Evolutionary conservation across 2,113 vertebrate species (phyloP), one percentile per base, ranked within the genome.

Genomic region (Rhinolophus sinicus): DNA sequence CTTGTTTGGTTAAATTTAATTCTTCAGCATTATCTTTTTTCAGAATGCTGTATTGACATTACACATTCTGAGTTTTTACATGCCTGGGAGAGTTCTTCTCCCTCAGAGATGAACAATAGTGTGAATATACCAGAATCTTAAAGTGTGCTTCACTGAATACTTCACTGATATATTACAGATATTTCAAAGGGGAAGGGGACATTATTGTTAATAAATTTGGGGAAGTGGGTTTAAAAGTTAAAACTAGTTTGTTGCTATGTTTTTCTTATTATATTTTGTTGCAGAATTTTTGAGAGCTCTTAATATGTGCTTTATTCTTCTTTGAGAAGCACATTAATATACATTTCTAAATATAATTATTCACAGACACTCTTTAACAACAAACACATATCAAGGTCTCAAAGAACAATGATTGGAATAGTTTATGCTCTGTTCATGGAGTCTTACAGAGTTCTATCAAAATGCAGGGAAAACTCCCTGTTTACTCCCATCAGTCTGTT

Each of bases 21-120:
- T 92, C 35, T 92, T 78, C 38, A 80, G 21, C 70, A 90, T 35
- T 77, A 44, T 64, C 30, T 62, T 18, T 95, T 90, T 92, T 67
- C 38, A 93, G 52, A 89, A 93, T 28, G 28, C 9, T 30, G 18
- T 44, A 58, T 33, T 94, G 16, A 2, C 24, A 5, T 86, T 77
- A 65, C 52, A 60, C 12, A 9, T 93, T 93, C 52, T n/a, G 62
- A 94, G 35, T n/a, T 28, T 14, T 56, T 72, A 65, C 28, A 77
- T 90, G 64, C 75, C 8, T 30, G 33, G 38, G 16, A 52, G 3
- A 56, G 18, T 80, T 85, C 90, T 72, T 77, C 8, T 47, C 28
- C 44, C 26, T 73, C 44, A 70, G 40, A 78, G 85, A 88, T 44
- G n/a, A 96, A 73, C 54, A 92, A n/a, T 52, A 40, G 3, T 28